Percentiles rank a stretch among this genome's conserved stretches.
phyloP scores from a whole-genome alignment of 2,797 vertebrate genomes.

The Yasuhikotakia modesta region DNA sequence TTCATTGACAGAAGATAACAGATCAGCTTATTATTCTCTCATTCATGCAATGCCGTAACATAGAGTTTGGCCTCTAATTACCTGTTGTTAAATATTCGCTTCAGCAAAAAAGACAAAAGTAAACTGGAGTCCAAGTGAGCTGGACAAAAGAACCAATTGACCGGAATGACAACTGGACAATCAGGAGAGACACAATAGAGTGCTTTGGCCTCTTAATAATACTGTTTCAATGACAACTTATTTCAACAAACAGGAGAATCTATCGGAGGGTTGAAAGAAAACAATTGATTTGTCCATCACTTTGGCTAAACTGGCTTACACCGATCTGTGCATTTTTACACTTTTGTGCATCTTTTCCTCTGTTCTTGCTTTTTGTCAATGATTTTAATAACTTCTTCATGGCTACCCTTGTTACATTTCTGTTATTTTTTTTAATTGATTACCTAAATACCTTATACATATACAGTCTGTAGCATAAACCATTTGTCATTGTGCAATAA shows the following conservation, averaged over 20 bases:
- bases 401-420: slow-evolving; percentile 2
- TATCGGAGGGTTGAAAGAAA: neutral
- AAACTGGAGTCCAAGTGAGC: neutral
- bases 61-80: slow-evolving; percentile 37
- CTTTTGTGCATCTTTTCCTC: neutral
- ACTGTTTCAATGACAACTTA: neutral
- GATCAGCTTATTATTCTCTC: slow-evolving; percentile 32
- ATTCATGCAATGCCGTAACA: slow-evolving; percentile 24
- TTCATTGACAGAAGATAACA: slow-evolving; percentile 28
- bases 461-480: slow-evolving; percentile 35
- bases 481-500: slow-evolving; percentile 15
- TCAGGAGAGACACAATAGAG: slow-evolving; percentile 13
- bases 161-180: slow-evolving; percentile 8
- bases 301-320: neutral
- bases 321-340: neutral
- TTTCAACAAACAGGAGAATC: slow-evolving; percentile 1
- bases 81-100: slow-evolving; percentile 34
- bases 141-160: slow-evolving; percentile 48
- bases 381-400: neutral
- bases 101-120: slow-evolving; percentile 26
- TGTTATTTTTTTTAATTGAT: slow-evolving; percentile 24
- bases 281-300: neutral
- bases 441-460: slow-evolving; percentile 12
- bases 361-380: neutral
- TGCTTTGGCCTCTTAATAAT: slow-evolving; percentile 11